Percentiles rank a stretch among this genome's conserved stretches.
Conservation (phyloP, 2,888 invertebrate genomes). For the Rhodophaea formosa region DNA sequence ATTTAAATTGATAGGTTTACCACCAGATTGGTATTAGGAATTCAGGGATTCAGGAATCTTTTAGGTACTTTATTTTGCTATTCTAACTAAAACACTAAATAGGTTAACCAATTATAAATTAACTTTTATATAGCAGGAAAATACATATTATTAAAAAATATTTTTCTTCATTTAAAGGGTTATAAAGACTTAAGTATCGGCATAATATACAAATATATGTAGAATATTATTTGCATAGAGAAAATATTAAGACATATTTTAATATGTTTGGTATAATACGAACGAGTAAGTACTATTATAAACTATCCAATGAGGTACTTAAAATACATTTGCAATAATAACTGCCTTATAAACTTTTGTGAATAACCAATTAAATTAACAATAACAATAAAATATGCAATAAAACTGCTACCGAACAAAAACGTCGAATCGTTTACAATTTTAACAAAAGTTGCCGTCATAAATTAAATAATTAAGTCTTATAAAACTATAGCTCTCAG, state of each 20-base stretch:
- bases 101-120: too few species aligned
- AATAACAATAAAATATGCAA: neutral
- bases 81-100: too few species aligned
- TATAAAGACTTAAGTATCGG: too few species aligned
- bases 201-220: too few species aligned
- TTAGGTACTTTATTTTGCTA: too few species aligned
- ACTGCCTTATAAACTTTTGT: neutral
- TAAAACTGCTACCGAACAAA: slow-evolving; percentile 3
- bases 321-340: neutral
- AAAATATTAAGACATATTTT: neutral
- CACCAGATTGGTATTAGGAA: too few species aligned
- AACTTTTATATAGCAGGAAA: too few species aligned
- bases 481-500: slow-evolving; percentile 42
- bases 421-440: neutral
- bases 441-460: slow-evolving; percentile 32
- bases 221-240: too few species aligned
- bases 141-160: too few species aligned
- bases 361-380: neutral
- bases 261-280: neutral
- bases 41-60: too few species aligned
- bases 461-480: slow-evolving; percentile 55
- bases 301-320: neutral
- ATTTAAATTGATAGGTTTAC: too few species aligned
- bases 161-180: too few species aligned
- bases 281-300: neutral